A percentile compares a stretch with the other conserved stretches of the same genome.
Evolutionary conservation across 2,113 vertebrate genomes (phyloP).

Genomic region (Epinephelus cyanopodus): DNA sequence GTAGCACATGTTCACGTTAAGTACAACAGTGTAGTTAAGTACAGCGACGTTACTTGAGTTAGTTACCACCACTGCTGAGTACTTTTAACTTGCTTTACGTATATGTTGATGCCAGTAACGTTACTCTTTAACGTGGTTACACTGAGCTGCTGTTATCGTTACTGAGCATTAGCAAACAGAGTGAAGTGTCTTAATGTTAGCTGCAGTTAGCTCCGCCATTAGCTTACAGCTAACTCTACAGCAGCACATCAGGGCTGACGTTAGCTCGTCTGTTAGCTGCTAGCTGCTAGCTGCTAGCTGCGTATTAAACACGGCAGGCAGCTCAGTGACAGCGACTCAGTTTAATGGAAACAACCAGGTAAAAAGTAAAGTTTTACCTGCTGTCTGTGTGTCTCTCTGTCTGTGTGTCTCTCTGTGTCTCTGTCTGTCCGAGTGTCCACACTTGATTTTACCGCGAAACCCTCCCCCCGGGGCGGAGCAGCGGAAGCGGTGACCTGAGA

Average conservation of each 20-base stretch:
- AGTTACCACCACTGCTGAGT: too few species aligned
- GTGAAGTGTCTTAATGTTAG: too few species aligned
- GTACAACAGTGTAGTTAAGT: too few species aligned
- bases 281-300: neutral
- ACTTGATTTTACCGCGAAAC: slow-evolving; percentile 32
- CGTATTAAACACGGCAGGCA: neutral
- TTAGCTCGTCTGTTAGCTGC: neutral
- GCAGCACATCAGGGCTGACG: slow-evolving; percentile 7
- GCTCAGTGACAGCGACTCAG: neutral
- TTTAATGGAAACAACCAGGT: neutral
- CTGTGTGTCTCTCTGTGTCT: neutral
- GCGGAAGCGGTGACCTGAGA: neutral
- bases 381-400: neutral
- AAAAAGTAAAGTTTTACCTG: too few species aligned
- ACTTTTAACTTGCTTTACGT: too few species aligned
- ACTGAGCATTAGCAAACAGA: too few species aligned
- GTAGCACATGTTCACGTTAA: too few species aligned
- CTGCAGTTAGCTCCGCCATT: neutral
- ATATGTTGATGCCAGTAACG: too few species aligned
- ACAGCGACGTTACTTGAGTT: too few species aligned
- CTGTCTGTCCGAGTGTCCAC: neutral
- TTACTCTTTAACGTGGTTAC: too few species aligned
- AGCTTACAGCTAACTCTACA: neutral
- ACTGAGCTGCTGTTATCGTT: too few species aligned
- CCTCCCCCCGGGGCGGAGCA: neutral